These are phyloP conservation scores for Lordiphosa clarofinis DNA, from an alignment of 1,140 invertebrate genomes.

Conservation along the genomic window DNA sequence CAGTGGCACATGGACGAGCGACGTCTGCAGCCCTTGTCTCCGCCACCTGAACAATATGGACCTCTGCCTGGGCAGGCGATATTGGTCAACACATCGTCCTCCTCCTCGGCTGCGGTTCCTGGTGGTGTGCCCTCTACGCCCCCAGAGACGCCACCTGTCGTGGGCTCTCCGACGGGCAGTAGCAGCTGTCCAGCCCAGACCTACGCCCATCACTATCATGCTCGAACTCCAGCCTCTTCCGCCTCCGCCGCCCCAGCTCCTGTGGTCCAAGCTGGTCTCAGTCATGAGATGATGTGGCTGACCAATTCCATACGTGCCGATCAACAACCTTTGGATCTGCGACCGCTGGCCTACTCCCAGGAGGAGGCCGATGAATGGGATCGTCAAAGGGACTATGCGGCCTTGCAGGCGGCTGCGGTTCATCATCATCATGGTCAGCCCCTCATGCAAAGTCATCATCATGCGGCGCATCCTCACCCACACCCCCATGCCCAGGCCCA, in stretches of 20 bases:
- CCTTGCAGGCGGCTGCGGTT: constrained; percentile 72
- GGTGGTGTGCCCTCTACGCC: constrained; percentile 78
- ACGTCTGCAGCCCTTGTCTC: constrained; percentile 82
- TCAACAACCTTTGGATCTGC: constrained; percentile 89
- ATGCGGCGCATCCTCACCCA: constrained; percentile 28
- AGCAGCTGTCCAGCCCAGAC: constrained; percentile 65
- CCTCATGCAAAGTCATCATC: constrained; percentile 60
- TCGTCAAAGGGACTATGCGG: constrained; percentile 81
- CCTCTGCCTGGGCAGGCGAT: constrained; percentile 76
- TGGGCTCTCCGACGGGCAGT: constrained; percentile 74
- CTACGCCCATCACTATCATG: constrained; percentile 71
- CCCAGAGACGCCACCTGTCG: constrained; percentile 76
- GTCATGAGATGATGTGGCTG: constrained; percentile 88
- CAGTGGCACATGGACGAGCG: constrained; percentile 81
- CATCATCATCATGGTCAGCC: constrained; percentile 65
- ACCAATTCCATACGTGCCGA: constrained; percentile 86
- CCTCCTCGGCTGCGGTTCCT: constrained; percentile 53
- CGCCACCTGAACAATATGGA: constrained; percentile 81
- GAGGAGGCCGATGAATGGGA: constrained; percentile 83
- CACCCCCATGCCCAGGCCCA: constrained; percentile 38
- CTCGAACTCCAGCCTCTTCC: constrained; percentile 76
- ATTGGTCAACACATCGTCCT: constrained; percentile 61
- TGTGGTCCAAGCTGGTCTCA: constrained; percentile 80
- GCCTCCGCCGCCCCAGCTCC: constrained; percentile 83
- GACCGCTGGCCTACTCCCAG: constrained; percentile 84